Conservation (phyloP, 1,140 invertebrate species). For the Microplitis demolitor region DNA sequence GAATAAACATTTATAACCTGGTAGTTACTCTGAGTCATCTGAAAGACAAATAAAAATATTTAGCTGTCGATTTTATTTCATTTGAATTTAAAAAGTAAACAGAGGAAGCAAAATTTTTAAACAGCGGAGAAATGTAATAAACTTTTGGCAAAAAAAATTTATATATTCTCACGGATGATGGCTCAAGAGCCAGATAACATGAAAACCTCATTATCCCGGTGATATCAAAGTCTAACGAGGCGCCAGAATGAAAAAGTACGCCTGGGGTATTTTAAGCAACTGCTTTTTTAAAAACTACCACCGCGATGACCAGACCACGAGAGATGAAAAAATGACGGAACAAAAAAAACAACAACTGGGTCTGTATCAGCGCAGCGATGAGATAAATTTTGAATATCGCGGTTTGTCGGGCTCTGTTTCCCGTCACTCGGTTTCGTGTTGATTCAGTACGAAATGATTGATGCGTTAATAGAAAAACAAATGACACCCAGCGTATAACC, state of each 20-base stretch:
- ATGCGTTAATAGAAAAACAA: background rate
- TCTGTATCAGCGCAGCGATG: background rate
- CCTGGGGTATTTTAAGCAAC: background rate
- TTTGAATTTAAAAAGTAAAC: too few species aligned
- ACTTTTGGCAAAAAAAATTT: background rate
- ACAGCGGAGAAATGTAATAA: too few species aligned
- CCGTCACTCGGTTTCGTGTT: background rate
- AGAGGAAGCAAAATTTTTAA: too few species aligned
- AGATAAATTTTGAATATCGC: slow-evolving; percentile 7
- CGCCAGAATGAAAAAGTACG: background rate
- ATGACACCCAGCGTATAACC: too few species aligned
- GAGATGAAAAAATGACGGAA: background rate
- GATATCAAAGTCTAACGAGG: background rate
- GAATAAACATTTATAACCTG: background rate
- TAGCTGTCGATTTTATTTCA: too few species aligned
- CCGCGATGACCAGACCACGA: background rate
- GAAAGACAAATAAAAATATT: too few species aligned
- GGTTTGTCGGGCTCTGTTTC: background rate
- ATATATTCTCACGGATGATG: background rate
- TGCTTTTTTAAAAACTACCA: too few species aligned
- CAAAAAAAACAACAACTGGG: background rate
- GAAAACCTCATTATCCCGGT: background rate
- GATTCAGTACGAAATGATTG: background rate
- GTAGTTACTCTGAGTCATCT: background rate
- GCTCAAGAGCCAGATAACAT: background rate